Conservation (phyloP, 2,797 vertebrate species). For the Pipistrellus pipistrellus region DNA sequence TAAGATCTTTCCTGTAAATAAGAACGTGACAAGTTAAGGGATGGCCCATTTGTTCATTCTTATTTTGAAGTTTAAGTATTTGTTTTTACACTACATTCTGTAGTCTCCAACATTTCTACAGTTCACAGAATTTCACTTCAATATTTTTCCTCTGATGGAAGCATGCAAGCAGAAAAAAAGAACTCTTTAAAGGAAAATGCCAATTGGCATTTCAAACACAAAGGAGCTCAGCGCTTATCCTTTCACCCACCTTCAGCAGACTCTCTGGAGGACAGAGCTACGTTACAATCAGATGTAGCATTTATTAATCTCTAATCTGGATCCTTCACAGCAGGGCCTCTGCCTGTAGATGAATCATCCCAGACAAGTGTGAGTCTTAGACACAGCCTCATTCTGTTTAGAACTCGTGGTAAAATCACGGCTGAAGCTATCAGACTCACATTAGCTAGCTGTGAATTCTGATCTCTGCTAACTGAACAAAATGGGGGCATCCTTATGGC, state of each 20-base stretch:
- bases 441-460: not conserved
- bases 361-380: constrained; percentile 28
- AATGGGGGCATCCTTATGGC: not conserved
- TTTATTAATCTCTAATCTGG: constrained; percentile 50
- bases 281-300: constrained; percentile 29
- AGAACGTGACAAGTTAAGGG: not conserved
- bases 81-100: not conserved
- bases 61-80: constrained; percentile 4
- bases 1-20: not conserved
- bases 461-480: constrained; percentile 5
- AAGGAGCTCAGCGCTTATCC: not conserved
- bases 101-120: not conserved
- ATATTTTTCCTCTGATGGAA: not conserved
- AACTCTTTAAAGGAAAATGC: constrained; percentile 14
- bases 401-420: constrained; percentile 30
- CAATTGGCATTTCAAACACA: constrained; percentile 38
- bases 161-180: not conserved
- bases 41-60: not conserved
- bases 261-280: not conserved
- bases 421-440: not conserved
- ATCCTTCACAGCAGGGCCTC: not conserved
- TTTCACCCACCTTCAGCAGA: not conserved
- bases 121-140: not conserved
- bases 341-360: constrained; percentile 57
- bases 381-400: constrained; percentile 45